These are phyloP conservation scores for Peromyscus polionotus DNA, from an alignment of 2,113 vertebrate genomes.

Conservation along the genomic window DNA sequence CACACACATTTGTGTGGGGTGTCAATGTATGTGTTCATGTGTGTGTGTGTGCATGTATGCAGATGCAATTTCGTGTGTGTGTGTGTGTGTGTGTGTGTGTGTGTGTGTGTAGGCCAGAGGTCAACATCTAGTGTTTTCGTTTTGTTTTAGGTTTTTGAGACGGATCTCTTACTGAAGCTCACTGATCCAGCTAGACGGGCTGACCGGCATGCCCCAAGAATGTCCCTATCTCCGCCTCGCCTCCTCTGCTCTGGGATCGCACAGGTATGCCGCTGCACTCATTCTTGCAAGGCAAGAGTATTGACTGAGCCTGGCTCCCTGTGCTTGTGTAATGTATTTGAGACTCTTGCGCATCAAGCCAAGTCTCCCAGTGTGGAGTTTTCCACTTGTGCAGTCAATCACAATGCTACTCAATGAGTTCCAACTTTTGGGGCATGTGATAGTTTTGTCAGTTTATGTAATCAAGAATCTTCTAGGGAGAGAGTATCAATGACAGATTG, in stretches of 20 bases:
- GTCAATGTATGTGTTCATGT: background rate
- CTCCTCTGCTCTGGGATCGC: background rate
- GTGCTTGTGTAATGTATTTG: background rate
- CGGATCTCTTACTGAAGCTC: background rate
- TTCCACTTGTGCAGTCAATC: background rate
- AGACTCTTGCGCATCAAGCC: background rate
- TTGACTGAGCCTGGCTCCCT: background rate
- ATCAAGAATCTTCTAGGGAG: background rate
- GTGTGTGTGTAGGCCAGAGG: background rate
- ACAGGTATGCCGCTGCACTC: background rate
- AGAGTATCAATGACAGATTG: background rate
- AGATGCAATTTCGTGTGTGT: background rate
- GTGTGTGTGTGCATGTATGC: background rate
- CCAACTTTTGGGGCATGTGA: background rate
- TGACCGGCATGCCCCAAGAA: background rate
- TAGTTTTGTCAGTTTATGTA: background rate
- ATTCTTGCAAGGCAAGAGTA: no score
- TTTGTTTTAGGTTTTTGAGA: background rate
- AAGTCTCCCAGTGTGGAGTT: background rate
- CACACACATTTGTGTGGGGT: background rate
- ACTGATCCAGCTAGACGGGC: background rate
- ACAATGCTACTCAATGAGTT: background rate
- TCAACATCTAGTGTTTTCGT: background rate
- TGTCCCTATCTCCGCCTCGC: accelerated
- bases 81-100: background rate